phyloP scores from a whole-genome alignment of 2,888 invertebrate genomes.

The Hypena proboscidalis region DNA sequence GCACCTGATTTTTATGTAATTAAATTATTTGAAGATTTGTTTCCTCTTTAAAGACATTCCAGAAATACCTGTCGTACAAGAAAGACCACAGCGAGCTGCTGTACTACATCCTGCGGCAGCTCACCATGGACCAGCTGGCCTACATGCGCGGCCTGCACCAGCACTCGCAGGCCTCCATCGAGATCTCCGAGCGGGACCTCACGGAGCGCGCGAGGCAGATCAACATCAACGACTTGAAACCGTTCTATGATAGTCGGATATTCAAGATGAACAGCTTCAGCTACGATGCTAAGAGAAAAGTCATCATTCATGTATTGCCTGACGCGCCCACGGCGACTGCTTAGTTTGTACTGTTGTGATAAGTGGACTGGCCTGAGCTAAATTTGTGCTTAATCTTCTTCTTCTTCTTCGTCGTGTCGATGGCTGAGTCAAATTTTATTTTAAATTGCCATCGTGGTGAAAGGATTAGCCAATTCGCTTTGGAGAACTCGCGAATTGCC shows the following conservation, averaged over 20 bases:
- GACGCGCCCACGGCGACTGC: slow-evolving; percentile 72
- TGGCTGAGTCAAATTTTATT: too few relatives aligned
- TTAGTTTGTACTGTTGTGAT: slow-evolving; percentile 26
- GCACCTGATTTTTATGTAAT: background rate
- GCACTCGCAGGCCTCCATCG: slow-evolving; percentile 89
- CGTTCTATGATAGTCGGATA: slow-evolving; percentile 96
- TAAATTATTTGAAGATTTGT: background rate
- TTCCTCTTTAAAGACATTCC: slow-evolving; percentile 90
- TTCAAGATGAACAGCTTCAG: slow-evolving; percentile 95
- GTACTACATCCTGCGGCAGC: slow-evolving; percentile 96
- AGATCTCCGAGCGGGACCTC: slow-evolving; percentile 90
- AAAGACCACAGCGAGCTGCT: slow-evolving; percentile 98
- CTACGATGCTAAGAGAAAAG: slow-evolving; percentile 93
- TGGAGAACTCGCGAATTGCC: too few relatives aligned
- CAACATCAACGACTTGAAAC: slow-evolving; percentile 93
- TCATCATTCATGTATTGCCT: slow-evolving; percentile 93
- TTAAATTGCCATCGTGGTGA: too few relatives aligned
- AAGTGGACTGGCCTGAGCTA: background rate
- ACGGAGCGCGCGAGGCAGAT: slow-evolving; percentile 94
- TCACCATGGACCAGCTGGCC: slow-evolving; percentile 95
- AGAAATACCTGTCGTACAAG: slow-evolving; percentile 96
- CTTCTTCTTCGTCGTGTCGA: too few relatives aligned
- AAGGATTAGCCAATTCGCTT: too few relatives aligned
- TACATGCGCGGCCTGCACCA: slow-evolving; percentile 91
- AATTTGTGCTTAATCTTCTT: too few relatives aligned